Percentiles rank a stretch among this genome's conserved stretches.
Evolutionary conservation across 2,113 vertebrate genomes (phyloP).

Genomic region (Erythrocercus mccallii): DNA sequence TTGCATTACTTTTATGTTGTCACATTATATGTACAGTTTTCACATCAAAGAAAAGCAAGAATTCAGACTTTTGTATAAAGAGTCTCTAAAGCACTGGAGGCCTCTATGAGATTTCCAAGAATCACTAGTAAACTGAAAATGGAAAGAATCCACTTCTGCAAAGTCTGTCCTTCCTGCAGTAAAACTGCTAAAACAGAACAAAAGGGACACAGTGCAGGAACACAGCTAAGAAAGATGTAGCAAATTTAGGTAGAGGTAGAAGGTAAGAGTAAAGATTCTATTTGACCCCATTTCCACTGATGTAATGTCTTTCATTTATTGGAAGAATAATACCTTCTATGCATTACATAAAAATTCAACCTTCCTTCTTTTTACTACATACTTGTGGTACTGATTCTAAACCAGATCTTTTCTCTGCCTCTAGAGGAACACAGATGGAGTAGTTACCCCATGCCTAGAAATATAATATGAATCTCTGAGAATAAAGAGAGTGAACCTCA

Average conservation of each 20-base stretch:
- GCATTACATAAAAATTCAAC: neutral
- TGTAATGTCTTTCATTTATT: neutral
- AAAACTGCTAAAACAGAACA: neutral
- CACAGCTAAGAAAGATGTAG: neutral
- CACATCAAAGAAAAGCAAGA: neutral
- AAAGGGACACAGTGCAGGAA: neutral
- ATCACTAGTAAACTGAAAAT: neutral
- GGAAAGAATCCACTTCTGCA: neutral
- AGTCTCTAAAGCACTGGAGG: neutral
- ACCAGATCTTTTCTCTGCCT: neutral
- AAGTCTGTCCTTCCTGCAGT: neutral
- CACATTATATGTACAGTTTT: neutral
- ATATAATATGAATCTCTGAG: neutral
- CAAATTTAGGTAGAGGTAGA: neutral
- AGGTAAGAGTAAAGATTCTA: neutral
- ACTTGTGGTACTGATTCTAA: neutral
- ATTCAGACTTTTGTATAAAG: neutral
- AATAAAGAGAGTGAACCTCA: neutral
- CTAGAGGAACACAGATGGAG: neutral
- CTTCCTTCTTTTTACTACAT: neutral
- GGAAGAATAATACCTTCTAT: neutral
- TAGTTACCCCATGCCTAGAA: neutral
- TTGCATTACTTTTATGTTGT: neutral
- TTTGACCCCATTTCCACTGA: neutral
- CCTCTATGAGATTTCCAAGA: neutral